phyloP scores from a whole-genome alignment of 2,797 vertebrate species.

The Sardinella longiceps region DNA sequence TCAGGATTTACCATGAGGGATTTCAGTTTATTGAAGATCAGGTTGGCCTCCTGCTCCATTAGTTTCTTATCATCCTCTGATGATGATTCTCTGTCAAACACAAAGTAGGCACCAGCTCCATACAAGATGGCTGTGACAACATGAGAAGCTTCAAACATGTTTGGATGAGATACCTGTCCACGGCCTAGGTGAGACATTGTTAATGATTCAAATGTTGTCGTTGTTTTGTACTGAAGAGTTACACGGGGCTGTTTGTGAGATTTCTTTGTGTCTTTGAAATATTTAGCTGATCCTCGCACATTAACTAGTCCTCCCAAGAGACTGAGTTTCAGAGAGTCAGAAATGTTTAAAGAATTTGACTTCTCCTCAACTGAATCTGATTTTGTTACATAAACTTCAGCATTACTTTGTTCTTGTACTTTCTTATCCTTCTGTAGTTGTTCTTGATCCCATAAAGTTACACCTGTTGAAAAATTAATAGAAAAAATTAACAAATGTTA shows the following conservation, averaged over 20 bases:
- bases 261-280: slow-evolving; percentile 34
- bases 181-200: neutral
- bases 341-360: slow-evolving; percentile 2
- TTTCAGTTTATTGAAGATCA: too few species aligned
- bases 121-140: too few species aligned
- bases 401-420: neutral
- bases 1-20: too few species aligned
- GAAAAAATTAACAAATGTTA: too few species aligned
- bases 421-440: too few species aligned
- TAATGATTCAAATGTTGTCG: slow-evolving; percentile 8
- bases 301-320: slow-evolving; percentile 15
- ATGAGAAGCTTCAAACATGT: slow-evolving; percentile 30
- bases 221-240: slow-evolving; percentile 15
- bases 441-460: too few species aligned
- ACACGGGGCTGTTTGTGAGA: slow-evolving; percentile 32
- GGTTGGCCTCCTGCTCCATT: too few species aligned
- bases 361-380: too few species aligned
- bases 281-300: slow-evolving; percentile 34
- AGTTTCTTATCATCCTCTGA: too few species aligned
- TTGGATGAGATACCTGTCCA: neutral
- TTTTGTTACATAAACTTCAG: slow-evolving; percentile 6
- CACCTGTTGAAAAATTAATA: too few species aligned
- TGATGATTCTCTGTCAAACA: slow-evolving; percentile 24
- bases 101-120: too few species aligned
- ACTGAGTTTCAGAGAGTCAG: slow-evolving; percentile 9